A percentile compares a stretch with the other conserved stretches of the same genome.
These are phyloP conservation scores for Coenonympha glycerion DNA, from an alignment of 2,888 invertebrate species.

Conservation along the genomic window DNA sequence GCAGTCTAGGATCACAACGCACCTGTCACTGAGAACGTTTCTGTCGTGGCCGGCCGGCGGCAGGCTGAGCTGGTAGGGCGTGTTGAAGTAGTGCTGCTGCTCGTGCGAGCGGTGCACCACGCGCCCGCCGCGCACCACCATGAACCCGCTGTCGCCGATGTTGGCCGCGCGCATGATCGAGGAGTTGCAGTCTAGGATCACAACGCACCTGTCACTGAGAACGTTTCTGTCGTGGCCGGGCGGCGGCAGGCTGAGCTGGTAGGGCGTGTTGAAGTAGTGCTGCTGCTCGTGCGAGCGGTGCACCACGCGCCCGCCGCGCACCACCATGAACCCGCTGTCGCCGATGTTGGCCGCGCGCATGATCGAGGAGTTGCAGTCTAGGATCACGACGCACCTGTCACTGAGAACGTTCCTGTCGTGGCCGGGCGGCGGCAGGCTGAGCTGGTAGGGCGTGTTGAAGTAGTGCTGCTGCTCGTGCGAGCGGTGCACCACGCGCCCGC, in stretches of 20 bases:
- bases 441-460: slow-evolving; percentile 98
- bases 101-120: slow-evolving; percentile 95
- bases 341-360: slow-evolving; percentile 98
- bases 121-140: slow-evolving; percentile 90
- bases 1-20: slow-evolving; percentile 73
- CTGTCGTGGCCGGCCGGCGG: slow-evolving; percentile 93
- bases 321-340: slow-evolving; percentile 98
- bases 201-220: slow-evolving; percentile 86
- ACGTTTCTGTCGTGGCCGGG: slow-evolving; percentile 91
- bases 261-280: slow-evolving; percentile 99
- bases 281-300: slow-evolving; percentile 97
- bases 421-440: slow-evolving; percentile 94
- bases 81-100: slow-evolving; percentile 99
- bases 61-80: slow-evolving; percentile 96
- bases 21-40: slow-evolving; percentile 93
- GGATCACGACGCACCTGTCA: slow-evolving; percentile 80
- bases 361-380: slow-evolving; percentile 91
- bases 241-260: slow-evolving; percentile 95
- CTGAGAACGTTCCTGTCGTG: slow-evolving; percentile 90
- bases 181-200: slow-evolving; percentile 86
- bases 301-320: slow-evolving; percentile 89
- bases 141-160: slow-evolving; percentile 98
- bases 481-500: slow-evolving; percentile 90
- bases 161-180: slow-evolving; percentile 96
- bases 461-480: slow-evolving; percentile 99